A percentile compares a stretch with the other conserved stretches of the same genome.
phyloP scores from a whole-genome alignment of 2,888 invertebrate species.

The Plebejus anna region DNA sequence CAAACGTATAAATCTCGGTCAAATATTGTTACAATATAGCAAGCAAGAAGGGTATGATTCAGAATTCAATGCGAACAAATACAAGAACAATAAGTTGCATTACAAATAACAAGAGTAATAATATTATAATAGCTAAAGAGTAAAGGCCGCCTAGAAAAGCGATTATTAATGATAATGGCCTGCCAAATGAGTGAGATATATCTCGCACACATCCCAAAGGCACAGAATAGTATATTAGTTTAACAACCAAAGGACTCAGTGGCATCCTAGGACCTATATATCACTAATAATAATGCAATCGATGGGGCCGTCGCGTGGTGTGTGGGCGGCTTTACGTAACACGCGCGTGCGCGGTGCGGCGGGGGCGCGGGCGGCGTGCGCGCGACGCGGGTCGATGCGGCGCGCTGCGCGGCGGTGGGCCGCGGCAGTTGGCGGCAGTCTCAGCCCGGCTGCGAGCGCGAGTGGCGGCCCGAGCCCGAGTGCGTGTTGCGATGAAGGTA shows the following conservation, averaged over 20 bases:
- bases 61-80: too few relatives aligned
- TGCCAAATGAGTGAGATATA: background rate
- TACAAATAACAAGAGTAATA: conserved; percentile 11
- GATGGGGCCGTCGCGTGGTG: conserved; percentile 36
- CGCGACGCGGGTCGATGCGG: conserved; percentile 42
- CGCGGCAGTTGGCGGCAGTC: conserved; percentile 38
- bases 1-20: too few relatives aligned
- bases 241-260: background rate
- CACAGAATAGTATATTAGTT: too few relatives aligned
- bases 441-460: conserved; percentile 43
- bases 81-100: too few relatives aligned
- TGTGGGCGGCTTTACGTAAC: conserved; percentile 32
- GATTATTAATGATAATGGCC: background rate
- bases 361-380: conserved; percentile 43
- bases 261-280: conserved; percentile 5
- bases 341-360: conserved; percentile 29
- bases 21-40: too few relatives aligned
- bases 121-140: too few relatives aligned
- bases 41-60: too few relatives aligned
- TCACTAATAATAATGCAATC: conserved; percentile 29
- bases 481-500: conserved; percentile 76
- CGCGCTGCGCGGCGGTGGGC: conserved; percentile 45
- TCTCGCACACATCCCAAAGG: background rate
- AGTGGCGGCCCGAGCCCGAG: conserved; percentile 40
- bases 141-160: too few relatives aligned